Conservation (phyloP, 2,888 invertebrate species). For the Platycnemis pennipes region DNA sequence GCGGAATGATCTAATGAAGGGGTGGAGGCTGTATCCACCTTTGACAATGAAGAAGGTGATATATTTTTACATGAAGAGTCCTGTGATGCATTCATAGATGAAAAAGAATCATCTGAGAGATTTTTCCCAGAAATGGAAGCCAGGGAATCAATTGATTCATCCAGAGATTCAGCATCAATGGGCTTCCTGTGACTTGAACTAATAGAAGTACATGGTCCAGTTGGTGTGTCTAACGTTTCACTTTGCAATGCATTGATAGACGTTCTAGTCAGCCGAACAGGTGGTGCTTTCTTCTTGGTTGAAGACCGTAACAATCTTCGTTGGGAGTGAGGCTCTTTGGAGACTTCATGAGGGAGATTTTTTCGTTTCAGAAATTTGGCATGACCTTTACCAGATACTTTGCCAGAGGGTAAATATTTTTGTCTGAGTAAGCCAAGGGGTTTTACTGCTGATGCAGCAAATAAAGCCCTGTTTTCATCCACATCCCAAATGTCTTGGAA, state of each 20-base stretch:
- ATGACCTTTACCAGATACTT: neutral
- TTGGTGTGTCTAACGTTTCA: neutral
- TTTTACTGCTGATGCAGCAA: slow-evolving; percentile 81
- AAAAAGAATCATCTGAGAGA: neutral
- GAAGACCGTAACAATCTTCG: slow-evolving; percentile 22
- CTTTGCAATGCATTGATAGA: neutral
- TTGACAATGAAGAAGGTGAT: too few species aligned
- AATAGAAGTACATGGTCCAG: neutral
- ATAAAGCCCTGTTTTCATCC: slow-evolving; percentile 81
- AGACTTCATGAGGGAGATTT: neutral
- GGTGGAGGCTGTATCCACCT: too few species aligned
- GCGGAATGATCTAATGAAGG: neutral
- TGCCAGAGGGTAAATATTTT: neutral
- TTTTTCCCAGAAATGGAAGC: neutral
- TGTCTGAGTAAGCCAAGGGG: slow-evolving; percentile 73
- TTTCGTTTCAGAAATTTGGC: neutral
- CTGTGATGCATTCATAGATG: neutral
- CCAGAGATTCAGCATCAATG: neutral
- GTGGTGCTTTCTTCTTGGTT: neutral
- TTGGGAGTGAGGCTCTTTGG: neutral
- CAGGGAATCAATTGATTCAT: neutral
- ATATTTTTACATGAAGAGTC: neutral
- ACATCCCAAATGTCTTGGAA: slow-evolving; percentile 75
- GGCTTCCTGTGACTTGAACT: neutral
- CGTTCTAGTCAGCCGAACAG: slow-evolving; percentile 30